phyloP scores from a whole-genome alignment of 2,797 vertebrate genomes.

The Girardinus metallicus region DNA sequence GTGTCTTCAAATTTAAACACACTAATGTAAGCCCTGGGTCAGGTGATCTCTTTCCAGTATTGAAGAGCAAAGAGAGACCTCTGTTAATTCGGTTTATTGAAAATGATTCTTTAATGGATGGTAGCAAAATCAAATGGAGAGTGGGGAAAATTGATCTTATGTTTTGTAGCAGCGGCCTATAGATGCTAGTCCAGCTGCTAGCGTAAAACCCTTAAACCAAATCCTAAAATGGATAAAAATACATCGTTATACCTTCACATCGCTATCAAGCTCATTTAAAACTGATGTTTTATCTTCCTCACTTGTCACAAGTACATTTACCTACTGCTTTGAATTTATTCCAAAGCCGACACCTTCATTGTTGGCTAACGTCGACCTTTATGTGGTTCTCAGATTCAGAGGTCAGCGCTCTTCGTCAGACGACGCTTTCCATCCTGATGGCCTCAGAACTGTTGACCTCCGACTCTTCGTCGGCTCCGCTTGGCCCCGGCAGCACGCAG shows the following conservation, averaged over 20 bases:
- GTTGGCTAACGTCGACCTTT: neutral
- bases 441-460: constrained; percentile 82
- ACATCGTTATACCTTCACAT: neutral
- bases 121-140: neutral
- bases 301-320: neutral
- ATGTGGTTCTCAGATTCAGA: constrained; percentile 70
- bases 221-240: neutral
- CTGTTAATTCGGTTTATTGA: neutral
- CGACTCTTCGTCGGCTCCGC: constrained; percentile 46
- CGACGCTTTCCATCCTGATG: constrained; percentile 74
- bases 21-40: neutral
- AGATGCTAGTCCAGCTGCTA: neutral
- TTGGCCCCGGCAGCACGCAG: constrained; percentile 84
- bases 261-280: neutral
- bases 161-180: neutral
- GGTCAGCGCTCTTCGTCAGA: constrained; percentile 77
- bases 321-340: neutral
- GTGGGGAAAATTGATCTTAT: neutral
- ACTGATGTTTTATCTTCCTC: neutral
- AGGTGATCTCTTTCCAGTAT: neutral
- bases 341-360: too few relatives aligned
- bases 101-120: neutral
- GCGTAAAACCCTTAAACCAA: neutral
- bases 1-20: neutral
- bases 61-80: neutral